Percentiles rank a stretch among this genome's conserved stretches.
Evolutionary conservation across 2,888 invertebrate species (phyloP).

Genomic region (Megaustenia siamemsis): DNA sequence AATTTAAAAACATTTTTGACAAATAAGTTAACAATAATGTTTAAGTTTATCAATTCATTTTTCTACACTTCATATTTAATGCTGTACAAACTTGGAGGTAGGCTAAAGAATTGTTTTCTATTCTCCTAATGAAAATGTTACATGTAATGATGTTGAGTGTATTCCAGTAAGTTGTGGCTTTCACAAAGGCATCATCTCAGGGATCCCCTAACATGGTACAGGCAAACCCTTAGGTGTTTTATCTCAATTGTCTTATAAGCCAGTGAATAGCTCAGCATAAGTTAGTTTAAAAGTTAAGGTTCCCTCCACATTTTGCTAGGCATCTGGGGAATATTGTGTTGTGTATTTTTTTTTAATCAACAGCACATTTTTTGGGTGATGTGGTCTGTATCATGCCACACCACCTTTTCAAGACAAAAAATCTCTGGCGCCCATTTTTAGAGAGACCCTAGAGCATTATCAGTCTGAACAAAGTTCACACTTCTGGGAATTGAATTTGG

Average conservation of each 20-base stretch:
- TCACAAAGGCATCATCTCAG: neutral
- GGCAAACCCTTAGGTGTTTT: neutral
- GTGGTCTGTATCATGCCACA: no score
- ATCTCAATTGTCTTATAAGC: neutral
- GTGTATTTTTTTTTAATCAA: no score
- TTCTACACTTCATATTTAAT: neutral
- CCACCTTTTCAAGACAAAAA: no score
- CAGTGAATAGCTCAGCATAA: neutral
- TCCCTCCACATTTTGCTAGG: no score
- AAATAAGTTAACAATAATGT: neutral
- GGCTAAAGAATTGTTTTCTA: neutral
- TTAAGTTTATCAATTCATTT: neutral
- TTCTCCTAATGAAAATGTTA: neutral
- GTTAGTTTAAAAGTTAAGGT: neutral
- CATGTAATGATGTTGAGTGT: neutral
- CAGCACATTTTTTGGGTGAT: no score
- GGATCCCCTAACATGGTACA: constrained; percentile 4
- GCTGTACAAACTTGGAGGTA: neutral
- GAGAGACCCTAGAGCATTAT: no score
- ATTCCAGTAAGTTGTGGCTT: neutral
- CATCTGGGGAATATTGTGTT: no score
- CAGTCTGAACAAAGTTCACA: no score
- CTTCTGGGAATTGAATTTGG: no score
- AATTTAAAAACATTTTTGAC: no score
- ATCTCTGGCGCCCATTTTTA: no score